A percentile compares a stretch with the other conserved stretches of the same genome.
phyloP scores from a whole-genome alignment of 1,140 invertebrate genomes.

The Cephus cinctus region DNA sequence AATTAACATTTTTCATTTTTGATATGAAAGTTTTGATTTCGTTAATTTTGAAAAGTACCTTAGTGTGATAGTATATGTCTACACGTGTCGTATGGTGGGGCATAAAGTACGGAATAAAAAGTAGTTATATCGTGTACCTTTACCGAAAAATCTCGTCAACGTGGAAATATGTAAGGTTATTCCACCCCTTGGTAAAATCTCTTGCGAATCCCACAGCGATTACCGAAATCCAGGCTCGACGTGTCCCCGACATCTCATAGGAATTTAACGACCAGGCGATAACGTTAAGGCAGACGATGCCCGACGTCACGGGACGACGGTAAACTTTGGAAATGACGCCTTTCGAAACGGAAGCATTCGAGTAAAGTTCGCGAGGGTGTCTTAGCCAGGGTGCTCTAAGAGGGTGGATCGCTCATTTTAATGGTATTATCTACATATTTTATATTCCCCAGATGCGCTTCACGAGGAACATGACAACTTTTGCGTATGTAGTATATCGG shows the following conservation, averaged over 20 bases:
- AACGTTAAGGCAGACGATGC: constrained; percentile 7
- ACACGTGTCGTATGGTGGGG: too few relatives aligned
- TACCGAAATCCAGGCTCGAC: constrained; percentile 19
- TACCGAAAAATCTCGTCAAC: too few relatives aligned
- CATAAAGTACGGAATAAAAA: too few relatives aligned
- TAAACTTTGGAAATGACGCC: constrained; percentile 5
- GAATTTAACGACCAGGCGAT: constrained; percentile 20
- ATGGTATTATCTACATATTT: constrained; percentile 46
- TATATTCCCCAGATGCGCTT: constrained; percentile 47
- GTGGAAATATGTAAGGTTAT: too few relatives aligned
- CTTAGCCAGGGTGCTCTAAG: background rate
- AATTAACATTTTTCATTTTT: too few relatives aligned
- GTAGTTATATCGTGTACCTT: too few relatives aligned
- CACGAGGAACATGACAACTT: constrained; percentile 24
- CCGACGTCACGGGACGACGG: constrained; percentile 18
- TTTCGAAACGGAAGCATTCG: background rate
- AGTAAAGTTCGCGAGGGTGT: constrained; percentile 1
- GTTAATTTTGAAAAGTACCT: too few relatives aligned
- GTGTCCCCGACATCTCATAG: constrained; percentile 2
- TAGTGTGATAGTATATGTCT: too few relatives aligned
- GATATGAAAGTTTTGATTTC: too few relatives aligned
- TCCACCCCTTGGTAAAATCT: constrained; percentile 16
- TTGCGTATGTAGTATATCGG: too few relatives aligned
- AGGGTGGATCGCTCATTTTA: constrained; percentile 32
- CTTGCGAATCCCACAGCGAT: constrained; percentile 15